Percentiles rank a stretch among this genome's conserved stretches.
These are phyloP conservation scores for Phenganax stokvisi DNA, from an alignment of 92 coral and sea anemone species.

Conservation along the genomic window DNA sequence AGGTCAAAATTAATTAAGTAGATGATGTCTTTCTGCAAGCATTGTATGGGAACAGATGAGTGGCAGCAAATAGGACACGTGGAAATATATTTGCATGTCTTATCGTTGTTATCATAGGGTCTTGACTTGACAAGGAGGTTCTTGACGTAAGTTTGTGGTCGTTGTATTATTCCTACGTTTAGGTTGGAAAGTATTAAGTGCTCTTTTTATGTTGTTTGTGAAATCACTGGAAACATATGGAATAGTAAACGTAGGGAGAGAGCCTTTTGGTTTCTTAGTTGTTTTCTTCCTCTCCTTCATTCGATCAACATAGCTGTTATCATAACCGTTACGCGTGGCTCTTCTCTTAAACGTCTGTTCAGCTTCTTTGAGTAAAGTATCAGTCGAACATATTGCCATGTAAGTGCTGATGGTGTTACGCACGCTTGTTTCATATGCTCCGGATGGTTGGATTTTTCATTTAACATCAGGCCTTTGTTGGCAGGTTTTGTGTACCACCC, in stretches of 20 bases:
- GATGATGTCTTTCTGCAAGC: neutral
- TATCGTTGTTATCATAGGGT: neutral
- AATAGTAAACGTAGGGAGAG: neutral
- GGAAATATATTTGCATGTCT: neutral
- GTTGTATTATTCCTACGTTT: too few relatives aligned
- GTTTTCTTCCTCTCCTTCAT: neutral
- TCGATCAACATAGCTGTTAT: neutral
- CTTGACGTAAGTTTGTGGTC: neutral
- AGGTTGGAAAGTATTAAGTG: too few relatives aligned
- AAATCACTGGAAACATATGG: neutral
- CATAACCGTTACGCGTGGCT: neutral
- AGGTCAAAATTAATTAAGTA: neutral
- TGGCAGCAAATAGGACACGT: neutral
- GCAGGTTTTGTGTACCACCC: too few relatives aligned
- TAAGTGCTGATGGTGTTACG: too few relatives aligned
- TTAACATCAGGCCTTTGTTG: too few relatives aligned
- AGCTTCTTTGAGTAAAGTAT: neutral
- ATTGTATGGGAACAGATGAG: neutral
- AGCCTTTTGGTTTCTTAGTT: neutral
- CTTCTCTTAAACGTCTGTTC: conserved; percentile 1
- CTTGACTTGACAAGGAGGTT: neutral
- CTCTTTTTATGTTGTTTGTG: neutral
- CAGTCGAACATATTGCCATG: too few relatives aligned
- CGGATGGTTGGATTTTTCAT: too few relatives aligned
- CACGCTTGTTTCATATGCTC: too few relatives aligned